A percentile compares a stretch with the other conserved stretches of the same genome.
Conservation (phyloP, 2,797 vertebrate species). For the Trachops cirrhosus region DNA sequence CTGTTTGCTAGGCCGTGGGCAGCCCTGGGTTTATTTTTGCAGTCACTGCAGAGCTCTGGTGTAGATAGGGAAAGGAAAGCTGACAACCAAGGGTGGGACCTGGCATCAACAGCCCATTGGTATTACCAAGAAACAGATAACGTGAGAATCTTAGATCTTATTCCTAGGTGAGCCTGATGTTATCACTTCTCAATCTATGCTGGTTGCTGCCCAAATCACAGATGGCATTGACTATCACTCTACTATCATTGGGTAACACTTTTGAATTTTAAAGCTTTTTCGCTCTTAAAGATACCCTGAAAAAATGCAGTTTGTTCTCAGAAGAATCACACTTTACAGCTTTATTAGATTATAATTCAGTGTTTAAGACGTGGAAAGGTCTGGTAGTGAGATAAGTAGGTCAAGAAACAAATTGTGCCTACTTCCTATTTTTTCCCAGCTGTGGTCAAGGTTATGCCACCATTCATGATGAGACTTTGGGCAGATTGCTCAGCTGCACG, state of each 20-base stretch:
- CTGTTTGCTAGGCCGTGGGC: background rate
- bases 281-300: background rate
- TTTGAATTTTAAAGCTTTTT: background rate
- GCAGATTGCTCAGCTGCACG: background rate
- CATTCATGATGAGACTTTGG: background rate
- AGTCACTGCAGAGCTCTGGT: background rate
- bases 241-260: background rate
- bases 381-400: background rate
- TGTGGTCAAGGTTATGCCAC: conserved; percentile 36
- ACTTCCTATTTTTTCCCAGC: background rate
- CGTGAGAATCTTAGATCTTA: background rate
- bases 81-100: background rate
- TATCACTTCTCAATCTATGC: background rate
- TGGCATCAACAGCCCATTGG: background rate
- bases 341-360: background rate
- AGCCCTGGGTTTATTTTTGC: background rate
- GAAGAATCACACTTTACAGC: background rate
- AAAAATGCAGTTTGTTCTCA: background rate
- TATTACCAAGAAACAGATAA: background rate
- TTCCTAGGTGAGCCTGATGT: background rate
- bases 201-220: background rate
- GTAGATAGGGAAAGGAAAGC: background rate
- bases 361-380: background rate
- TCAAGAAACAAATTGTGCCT: background rate
- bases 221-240: background rate